phyloP scores from a whole-genome alignment of 2,113 vertebrate genomes.

The Hypocryptadius cinnamomeus region DNA sequence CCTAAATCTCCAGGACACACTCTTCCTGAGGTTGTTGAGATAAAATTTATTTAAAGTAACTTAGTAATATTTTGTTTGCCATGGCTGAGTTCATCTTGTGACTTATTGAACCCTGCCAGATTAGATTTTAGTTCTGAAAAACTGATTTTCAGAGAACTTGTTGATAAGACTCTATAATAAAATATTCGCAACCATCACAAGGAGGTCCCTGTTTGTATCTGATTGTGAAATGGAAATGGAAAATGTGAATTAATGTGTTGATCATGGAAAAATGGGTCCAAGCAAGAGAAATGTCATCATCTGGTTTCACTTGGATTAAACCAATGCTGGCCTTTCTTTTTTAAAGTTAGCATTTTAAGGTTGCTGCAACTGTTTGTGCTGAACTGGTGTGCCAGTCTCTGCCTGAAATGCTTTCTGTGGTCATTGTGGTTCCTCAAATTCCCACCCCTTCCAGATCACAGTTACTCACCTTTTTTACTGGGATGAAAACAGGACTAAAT shows the following conservation, averaged over 20 bases:
- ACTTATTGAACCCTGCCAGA: slow-evolving; percentile 10
- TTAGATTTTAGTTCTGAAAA: slow-evolving; percentile 32
- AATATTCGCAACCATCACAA: background rate
- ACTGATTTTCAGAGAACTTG: slow-evolving; percentile 9
- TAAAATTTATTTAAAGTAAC: slow-evolving; percentile 57
- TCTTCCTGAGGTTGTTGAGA: slow-evolving; percentile 8
- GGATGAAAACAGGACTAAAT: background rate
- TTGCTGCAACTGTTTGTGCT: background rate
- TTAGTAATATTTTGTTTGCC: slow-evolving; percentile 42
- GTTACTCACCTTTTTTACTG: background rate
- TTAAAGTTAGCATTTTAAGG: background rate
- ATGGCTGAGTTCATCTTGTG: slow-evolving; percentile 21
- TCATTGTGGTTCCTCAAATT: background rate
- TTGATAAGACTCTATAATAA: slow-evolving; percentile 28
- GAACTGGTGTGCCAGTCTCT: background rate
- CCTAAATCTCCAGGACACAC: background rate
- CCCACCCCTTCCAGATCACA: background rate
- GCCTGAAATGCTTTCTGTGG: background rate
- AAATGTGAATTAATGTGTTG: background rate
- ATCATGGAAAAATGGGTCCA: background rate
- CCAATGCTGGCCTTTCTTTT: background rate
- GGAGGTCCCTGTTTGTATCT: background rate
- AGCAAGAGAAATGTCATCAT: background rate
- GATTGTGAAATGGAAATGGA: background rate
- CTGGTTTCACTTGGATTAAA: background rate